A percentile compares a stretch with the other conserved stretches of the same genome.
Conservation (phyloP, 2,797 vertebrate genomes). For the Glyptemys insculpta region DNA sequence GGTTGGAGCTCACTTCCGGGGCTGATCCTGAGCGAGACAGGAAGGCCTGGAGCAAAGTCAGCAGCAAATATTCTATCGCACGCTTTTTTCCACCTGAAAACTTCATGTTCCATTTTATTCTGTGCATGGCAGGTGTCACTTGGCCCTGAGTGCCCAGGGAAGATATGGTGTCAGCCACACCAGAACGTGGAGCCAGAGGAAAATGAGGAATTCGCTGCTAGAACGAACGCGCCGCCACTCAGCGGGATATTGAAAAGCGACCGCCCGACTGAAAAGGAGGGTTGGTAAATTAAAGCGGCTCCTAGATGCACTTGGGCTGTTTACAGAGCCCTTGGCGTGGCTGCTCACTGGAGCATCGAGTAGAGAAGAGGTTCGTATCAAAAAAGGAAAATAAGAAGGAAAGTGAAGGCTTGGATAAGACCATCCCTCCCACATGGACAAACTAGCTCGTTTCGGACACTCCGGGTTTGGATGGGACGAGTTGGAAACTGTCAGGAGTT, state of each 20-base stretch:
- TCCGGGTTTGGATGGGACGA: background rate
- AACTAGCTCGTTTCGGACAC: background rate
- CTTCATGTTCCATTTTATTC: background rate
- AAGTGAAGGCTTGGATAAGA: background rate
- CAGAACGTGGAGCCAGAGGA: background rate
- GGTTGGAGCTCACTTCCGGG: background rate
- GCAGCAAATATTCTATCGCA: background rate
- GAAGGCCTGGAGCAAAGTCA: background rate
- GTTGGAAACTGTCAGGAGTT: no score
- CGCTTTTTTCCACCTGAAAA: background rate
- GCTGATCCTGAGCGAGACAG: background rate
- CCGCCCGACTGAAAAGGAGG: background rate
- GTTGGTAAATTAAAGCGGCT: background rate
- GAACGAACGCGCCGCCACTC: background rate
- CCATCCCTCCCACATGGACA: background rate
- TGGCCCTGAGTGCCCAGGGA: background rate
- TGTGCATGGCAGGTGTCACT: background rate
- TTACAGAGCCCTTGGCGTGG: background rate
- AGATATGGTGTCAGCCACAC: background rate
- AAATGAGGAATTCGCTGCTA: constrained; percentile 41
- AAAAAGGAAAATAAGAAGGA: background rate
- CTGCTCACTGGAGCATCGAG: background rate
- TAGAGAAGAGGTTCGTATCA: background rate
- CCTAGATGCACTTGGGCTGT: background rate
- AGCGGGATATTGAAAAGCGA: constrained; percentile 13